Base-by-base conservation (phyloP, 2,113 vertebrate genomes). In the Neotoma lepida region DNA sequence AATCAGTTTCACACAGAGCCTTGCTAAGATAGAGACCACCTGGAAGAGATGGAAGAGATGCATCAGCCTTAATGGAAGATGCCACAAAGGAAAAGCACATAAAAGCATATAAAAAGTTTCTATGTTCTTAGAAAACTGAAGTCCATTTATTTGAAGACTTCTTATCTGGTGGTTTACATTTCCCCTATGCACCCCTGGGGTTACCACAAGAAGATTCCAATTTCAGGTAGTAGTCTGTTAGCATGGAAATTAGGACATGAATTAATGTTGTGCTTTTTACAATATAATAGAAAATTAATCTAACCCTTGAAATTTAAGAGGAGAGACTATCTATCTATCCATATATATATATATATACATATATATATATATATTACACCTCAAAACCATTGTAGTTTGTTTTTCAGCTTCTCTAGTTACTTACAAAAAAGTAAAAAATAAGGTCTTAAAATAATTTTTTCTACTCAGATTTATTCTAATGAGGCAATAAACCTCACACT, bases 91-190 rank as follows among this genome's bases (percentile, higher is more conserved):
- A 7, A 33, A 66, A 56, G 17, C 54, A 56, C 18, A 20, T 56
- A 56, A 56, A 56, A 56, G 17, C 54, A 56, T 56, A 20, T 56
- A 56, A 56, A 56, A 56, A 56, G 30, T 85, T 13, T 96, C 17
- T 90, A 44, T 20, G 90, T 95, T 76, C 93, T 95, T 90, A 17
- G 90, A 90, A 96, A 96, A 14, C 30, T 89, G 90, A 89, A 76
- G 82, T 95, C 96, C 73, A 91, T 96, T 96, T 97, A 97, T 97
- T 97, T 97, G 95, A 94, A 95, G 97, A 96, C 94, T 70, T 94
- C 93, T 39, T 89, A 76, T 94, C 94, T 97, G 86, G 18, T 84
- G 64, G 30, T 35, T 66, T 86, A 22, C 44, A 35, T 26, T 51
- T 49, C 13, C 30, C 44, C 28, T 49, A 13, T 96, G 56, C 54